Base-by-base conservation (phyloP, 2,888 invertebrate genomes). In the Synergus gifuensis region DNA sequence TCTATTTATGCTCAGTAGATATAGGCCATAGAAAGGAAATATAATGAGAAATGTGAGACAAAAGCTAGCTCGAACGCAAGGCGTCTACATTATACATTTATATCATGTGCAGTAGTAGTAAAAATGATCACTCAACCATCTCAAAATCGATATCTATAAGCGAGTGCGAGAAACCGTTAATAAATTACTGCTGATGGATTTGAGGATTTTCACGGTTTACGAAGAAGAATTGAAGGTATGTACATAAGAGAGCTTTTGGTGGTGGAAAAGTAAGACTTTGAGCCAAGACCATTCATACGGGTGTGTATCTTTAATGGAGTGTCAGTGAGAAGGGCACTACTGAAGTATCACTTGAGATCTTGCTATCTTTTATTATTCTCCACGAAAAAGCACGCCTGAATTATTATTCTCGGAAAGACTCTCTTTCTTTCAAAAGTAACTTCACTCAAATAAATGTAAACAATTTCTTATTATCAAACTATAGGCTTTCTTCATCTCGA, bases 201-300 rank as follows among this genome's bases (percentile, higher is more conserved):
- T 49, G 73, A 60, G 76, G 76, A 79, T 76, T 78, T 79, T 79
- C 64, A 54, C 66, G 14, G 76, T 79, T 81, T 79, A 79, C 49
- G 76, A 76, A 60, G 58, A 63, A 36, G 49, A 81, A 81, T 77
- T 69, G 79, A 69, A n/a, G 66, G 66, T 22, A 28, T 28, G 22
- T 28, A 42, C 66, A 66, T n/a, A 66, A 79, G 79, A 81, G 22
- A 64, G 16, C 16, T 36, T 40, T 36, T 40, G 4, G n/a, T 8
- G 18, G 7, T 54, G 42, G 16, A 54, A 28, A 46, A 64, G 11
- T 49, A 49, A 63, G 77, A 64, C 54, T 76, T 76, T 76, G 40
- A 76, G 60, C 36, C 64, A 2, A 64, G 40, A 36, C 62, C 62
- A 58, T 58, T 58, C 58, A 58, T 58, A 60, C 22, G 2, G 60